A percentile compares a stretch with the other conserved stretches of the same genome.
phyloP scores from a whole-genome alignment of 2,888 invertebrate species.

The Drosophila sordidula region DNA sequence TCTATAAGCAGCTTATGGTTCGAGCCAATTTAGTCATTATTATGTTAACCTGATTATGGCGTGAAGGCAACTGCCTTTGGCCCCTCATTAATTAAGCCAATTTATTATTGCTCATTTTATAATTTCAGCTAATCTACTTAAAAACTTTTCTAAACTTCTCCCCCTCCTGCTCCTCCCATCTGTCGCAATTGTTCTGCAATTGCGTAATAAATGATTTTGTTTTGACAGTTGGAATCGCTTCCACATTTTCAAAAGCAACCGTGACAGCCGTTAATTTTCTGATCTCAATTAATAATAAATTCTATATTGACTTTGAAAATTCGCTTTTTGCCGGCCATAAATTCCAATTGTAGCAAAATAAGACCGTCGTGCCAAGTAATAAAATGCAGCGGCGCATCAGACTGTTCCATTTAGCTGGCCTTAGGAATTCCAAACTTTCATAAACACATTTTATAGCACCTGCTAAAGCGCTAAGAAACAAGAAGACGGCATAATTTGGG shows the following conservation, averaged over 20 bases:
- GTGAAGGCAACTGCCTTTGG: not conserved
- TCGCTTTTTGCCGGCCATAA: not conserved
- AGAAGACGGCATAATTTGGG: not conserved
- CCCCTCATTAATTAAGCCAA: slow-evolving; percentile 33
- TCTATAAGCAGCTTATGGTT: not conserved
- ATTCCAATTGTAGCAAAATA: slow-evolving; percentile 9
- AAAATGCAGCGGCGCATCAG: slow-evolving; percentile 17
- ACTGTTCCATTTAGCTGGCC: not conserved
- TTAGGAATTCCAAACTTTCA: slow-evolving; percentile 13
- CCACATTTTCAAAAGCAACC: slow-evolving; percentile 7
- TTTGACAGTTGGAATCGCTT: slow-evolving; percentile 42
- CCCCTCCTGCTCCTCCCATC: not conserved
- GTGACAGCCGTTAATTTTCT: slow-evolving; percentile 22
- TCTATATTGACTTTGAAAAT: not conserved
- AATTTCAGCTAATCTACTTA: slow-evolving; percentile 19
- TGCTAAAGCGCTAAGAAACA: not conserved
- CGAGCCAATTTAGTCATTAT: slow-evolving; percentile 4
- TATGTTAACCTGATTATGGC: not conserved
- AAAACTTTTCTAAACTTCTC: slow-evolving; percentile 6
- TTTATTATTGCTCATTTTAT: slow-evolving; percentile 27
- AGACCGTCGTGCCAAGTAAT: slow-evolving; percentile 15
- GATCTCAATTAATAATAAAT: slow-evolving; percentile 36
- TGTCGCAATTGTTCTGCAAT: slow-evolving; percentile 14
- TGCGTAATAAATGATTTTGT: slow-evolving; percentile 33
- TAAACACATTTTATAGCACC: slow-evolving; percentile 38